Percentiles rank a stretch among this genome's conserved stretches.
These are phyloP conservation scores for Tupaia chinensis DNA, from an alignment of 2,113 vertebrate species.

Conservation along the genomic window DNA sequence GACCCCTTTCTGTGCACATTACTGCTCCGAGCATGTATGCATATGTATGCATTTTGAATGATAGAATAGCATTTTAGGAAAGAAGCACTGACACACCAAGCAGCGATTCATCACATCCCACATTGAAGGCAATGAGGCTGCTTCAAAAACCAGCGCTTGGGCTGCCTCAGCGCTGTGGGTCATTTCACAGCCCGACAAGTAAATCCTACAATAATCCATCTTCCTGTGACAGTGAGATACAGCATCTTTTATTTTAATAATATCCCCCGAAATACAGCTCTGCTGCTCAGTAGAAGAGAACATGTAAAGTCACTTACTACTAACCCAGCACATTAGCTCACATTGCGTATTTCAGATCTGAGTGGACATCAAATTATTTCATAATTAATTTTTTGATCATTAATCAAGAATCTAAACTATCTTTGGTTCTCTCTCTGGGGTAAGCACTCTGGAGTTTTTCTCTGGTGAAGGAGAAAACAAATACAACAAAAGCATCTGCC, in stretches of 20 bases:
- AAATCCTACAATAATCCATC: constrained; percentile 73
- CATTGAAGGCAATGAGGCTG: constrained; percentile 59
- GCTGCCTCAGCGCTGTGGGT: constrained; percentile 61
- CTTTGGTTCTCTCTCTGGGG: not conserved
- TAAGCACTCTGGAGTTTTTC: not conserved
- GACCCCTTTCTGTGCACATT: accelerated
- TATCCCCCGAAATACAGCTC: not conserved
- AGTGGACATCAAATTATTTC: not conserved
- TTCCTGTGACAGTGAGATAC: constrained; percentile 51
- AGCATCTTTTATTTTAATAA: constrained; percentile 57
- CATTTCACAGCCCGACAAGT: constrained; percentile 71
- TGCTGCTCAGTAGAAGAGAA: constrained; percentile 33
- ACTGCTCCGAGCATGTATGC: not conserved
- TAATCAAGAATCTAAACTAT: not conserved
- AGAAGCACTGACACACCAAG: not conserved
- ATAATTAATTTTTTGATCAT: constrained; percentile 31
- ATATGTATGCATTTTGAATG: not conserved
- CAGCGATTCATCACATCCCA: constrained; percentile 45
- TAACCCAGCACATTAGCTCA: not conserved
- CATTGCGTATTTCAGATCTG: not conserved
- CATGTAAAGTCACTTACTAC: not conserved
- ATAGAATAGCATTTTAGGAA: constrained; percentile 15
- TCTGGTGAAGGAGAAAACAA: not conserved
- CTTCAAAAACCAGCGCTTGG: not conserved
- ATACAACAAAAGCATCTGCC: not conserved